Evolutionary conservation across 2,113 vertebrate species (phyloP), one percentile per base, ranked within the genome.

Genomic region (Thymallus thymallus): DNA sequence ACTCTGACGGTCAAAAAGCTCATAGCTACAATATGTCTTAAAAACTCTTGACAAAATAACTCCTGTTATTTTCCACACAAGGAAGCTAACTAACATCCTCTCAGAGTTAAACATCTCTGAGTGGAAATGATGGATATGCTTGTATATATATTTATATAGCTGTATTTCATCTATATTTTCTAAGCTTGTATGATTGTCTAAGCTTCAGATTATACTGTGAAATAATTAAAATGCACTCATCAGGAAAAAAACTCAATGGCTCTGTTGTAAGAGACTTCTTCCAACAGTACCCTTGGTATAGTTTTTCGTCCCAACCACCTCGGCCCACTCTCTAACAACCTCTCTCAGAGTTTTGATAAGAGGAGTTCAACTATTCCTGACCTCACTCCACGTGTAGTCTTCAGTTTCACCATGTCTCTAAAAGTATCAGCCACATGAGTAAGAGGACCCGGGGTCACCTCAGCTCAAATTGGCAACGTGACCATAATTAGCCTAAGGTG

Each of bases 201-300:
- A 32, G 20, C 24, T 56, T 16, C 82, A 80, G 32, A 77, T 58
- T 84, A 85, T 82, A 91, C 90, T 93, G 92, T 93, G 92, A 92
- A 92, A 80, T 80, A 14, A 73, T 77, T 76, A 75, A 71, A 84
- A 83, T 91, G 89, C 86, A 90, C 90, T 92, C 79, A n/a, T 75
- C 81, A 80, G 75, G 20, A 77, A 68, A 75, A 22, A 68, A 73
- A 62, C 66, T n/a, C 68, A 80, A 77, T 58, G 55, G 63, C 79
- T 75, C 26, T 23, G n/a, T 62, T 70, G 29, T 13, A 69, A 45
- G 76, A 84, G 62, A 69, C 78, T 66, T 9, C 68, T 60, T 76
- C 7, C 74, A n/a, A 72, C 69, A 5, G 7, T 71, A 66, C 61
- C 48, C 30, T 0, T 3, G 23, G 63, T 75, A 73, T 71, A 45